These are phyloP conservation scores for Drosophila maculinotata DNA, from an alignment of 2,888 invertebrate genomes.

Conservation along the genomic window DNA sequence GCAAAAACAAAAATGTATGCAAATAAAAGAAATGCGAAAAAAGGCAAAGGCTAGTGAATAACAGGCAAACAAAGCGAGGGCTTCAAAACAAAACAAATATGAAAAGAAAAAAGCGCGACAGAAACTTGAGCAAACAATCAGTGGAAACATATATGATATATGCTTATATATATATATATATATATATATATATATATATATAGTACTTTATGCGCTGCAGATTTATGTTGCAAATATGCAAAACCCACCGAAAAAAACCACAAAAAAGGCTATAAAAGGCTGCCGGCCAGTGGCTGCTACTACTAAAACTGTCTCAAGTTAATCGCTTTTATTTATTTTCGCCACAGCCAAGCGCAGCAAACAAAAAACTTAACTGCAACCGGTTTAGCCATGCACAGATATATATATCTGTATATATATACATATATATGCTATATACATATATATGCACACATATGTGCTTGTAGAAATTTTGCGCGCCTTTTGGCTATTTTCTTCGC, in stretches of 20 bases:
- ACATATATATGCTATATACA: background rate
- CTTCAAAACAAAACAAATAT: conserved; percentile 7
- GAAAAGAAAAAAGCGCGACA: conserved; percentile 17
- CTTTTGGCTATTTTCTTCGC: conserved; percentile 75
- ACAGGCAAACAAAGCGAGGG: conserved; percentile 9
- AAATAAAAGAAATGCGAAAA: conserved; percentile 9
- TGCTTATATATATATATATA: conserved; percentile 12
- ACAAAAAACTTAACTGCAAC: conserved; percentile 67
- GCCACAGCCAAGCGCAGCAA: conserved; percentile 58
- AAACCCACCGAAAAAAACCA: conserved; percentile 19
- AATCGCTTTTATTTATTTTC: conserved; percentile 82
- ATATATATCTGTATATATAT: background rate
- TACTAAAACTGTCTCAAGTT: conserved; percentile 79
- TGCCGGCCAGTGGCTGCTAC: conserved; percentile 47
- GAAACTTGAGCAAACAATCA: conserved; percentile 32
- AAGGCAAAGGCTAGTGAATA: conserved; percentile 20
- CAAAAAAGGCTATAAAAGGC: conserved; percentile 9
- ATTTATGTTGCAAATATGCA: conserved; percentile 58
- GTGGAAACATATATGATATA: conserved; percentile 11
- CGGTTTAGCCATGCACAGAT: conserved; percentile 69
- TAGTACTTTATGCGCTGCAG: conserved; percentile 51
- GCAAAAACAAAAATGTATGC: conserved; percentile 27
- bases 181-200: background rate
- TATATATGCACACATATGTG: conserved; percentile 5
- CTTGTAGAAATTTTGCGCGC: conserved; percentile 70